These are phyloP conservation scores for Mesocricetus auratus DNA, from an alignment of 2,113 vertebrate genomes.

Conservation along the genomic window DNA sequence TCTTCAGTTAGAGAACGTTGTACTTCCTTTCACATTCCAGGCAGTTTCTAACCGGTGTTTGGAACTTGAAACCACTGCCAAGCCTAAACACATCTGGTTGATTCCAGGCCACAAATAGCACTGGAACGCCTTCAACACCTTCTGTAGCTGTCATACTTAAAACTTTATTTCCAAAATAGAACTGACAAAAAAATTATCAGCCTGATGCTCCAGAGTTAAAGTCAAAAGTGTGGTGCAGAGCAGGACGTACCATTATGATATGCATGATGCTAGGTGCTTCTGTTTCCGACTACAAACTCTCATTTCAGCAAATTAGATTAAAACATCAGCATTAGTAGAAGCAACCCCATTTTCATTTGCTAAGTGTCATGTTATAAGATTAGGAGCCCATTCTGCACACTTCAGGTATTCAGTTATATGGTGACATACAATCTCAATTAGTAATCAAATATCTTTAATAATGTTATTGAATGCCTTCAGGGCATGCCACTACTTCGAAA, in stretches of 20 bases:
- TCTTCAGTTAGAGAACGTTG: slow-evolving; percentile 87
- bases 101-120: slow-evolving; percentile 95
- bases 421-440: slow-evolving; percentile 58
- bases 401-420: slow-evolving; percentile 66
- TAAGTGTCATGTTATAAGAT: slow-evolving; percentile 78
- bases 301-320: slow-evolving; percentile 82
- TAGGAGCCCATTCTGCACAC: slow-evolving; percentile 63
- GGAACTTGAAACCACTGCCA: slow-evolving; percentile 90
- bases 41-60: slow-evolving; percentile 89
- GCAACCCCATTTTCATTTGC: slow-evolving; percentile 73
- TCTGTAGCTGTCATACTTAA: slow-evolving; percentile 92
- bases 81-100: slow-evolving; percentile 92
- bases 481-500: slow-evolving; percentile 67
- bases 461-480: slow-evolving; percentile 68
- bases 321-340: slow-evolving; percentile 78
- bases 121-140: slow-evolving; percentile 94
- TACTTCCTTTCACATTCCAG: slow-evolving; percentile 90
- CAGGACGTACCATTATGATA: slow-evolving; percentile 84
- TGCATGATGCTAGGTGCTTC: slow-evolving; percentile 80
- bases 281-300: slow-evolving; percentile 78
- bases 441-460: slow-evolving; percentile 77
- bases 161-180: slow-evolving; percentile 95
- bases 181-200: slow-evolving; percentile 89
- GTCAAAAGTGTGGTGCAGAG: slow-evolving; percentile 91
- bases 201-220: slow-evolving; percentile 88